These are phyloP conservation scores for Boulengeromyrus knoepffleri DNA, from an alignment of 2,113 vertebrate genomes.

Conservation along the genomic window DNA sequence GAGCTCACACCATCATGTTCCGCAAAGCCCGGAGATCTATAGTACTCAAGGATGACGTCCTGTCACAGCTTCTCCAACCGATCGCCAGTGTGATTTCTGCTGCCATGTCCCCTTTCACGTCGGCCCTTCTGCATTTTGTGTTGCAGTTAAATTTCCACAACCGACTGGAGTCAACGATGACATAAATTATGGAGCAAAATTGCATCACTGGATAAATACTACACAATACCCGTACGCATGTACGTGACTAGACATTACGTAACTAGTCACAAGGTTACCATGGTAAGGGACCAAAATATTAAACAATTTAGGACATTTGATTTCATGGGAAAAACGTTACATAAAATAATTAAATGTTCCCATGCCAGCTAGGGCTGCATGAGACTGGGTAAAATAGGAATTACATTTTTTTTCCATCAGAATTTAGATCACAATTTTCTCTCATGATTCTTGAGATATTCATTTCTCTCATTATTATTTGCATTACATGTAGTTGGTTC, in stretches of 20 bases:
- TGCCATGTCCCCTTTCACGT: background rate
- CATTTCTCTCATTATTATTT: background rate
- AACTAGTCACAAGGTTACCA: background rate
- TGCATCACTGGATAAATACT: conserved; percentile 5
- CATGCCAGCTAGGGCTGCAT: background rate
- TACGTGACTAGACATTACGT: background rate
- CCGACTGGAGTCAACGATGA: background rate
- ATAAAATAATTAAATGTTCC: background rate
- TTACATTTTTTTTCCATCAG: background rate
- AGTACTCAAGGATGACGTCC: background rate
- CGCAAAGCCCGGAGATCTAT: background rate
- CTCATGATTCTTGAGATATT: background rate
- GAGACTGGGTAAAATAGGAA: background rate
- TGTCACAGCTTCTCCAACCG: background rate
- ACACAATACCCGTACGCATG: background rate
- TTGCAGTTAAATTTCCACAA: background rate
- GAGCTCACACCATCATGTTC: background rate
- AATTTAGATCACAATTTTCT: background rate
- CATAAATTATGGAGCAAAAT: background rate
- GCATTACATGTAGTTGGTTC: background rate
- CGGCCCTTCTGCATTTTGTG: background rate
- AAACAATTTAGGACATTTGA: background rate
- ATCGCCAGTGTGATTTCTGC: background rate
- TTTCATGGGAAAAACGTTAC: background rate
- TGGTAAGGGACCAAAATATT: background rate